Percentiles rank a stretch among this genome's conserved stretches.
Conservation (phyloP, 2,113 vertebrate genomes). For the Rhombomys opimus region DNA sequence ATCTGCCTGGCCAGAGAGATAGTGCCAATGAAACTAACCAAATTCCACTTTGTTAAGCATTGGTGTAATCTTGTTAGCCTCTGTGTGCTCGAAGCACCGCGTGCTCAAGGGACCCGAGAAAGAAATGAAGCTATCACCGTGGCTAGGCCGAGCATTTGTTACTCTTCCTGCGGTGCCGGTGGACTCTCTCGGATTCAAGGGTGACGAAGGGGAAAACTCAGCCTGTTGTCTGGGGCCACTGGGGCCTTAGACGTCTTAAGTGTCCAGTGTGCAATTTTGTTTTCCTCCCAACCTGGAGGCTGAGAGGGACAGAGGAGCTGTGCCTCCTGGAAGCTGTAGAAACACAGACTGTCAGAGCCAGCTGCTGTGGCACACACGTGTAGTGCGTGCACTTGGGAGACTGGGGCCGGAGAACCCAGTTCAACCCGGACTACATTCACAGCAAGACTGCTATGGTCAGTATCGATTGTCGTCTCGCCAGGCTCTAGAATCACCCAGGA, state of each 20-base stretch:
- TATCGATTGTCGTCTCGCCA: not conserved
- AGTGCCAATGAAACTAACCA: not conserved
- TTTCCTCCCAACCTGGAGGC: not conserved
- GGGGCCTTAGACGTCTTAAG: not conserved
- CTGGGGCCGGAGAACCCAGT: not conserved
- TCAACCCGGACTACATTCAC: not conserved
- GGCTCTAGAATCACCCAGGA: not conserved
- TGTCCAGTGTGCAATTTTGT: not conserved
- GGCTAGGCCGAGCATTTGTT: not conserved
- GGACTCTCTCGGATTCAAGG: not conserved
- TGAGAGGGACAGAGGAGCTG: not conserved
- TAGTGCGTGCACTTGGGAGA: not conserved
- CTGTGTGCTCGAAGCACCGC: no score
- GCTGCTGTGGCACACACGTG: no score
- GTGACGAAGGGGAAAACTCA: not conserved
- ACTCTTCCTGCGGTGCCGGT: rapidly evolving
- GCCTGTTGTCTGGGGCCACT: not conserved
- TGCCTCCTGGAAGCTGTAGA: not conserved
- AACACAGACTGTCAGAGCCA: not conserved
- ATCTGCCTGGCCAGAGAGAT: not conserved
- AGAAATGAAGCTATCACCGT: not conserved
- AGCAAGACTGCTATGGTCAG: not conserved
- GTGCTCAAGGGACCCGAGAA: not conserved
- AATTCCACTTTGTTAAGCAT: constrained; percentile 5
- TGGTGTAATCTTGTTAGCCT: not conserved